phyloP scores from a whole-genome alignment of 2,797 vertebrate genomes.

The Rhinoraja longicauda region DNA sequence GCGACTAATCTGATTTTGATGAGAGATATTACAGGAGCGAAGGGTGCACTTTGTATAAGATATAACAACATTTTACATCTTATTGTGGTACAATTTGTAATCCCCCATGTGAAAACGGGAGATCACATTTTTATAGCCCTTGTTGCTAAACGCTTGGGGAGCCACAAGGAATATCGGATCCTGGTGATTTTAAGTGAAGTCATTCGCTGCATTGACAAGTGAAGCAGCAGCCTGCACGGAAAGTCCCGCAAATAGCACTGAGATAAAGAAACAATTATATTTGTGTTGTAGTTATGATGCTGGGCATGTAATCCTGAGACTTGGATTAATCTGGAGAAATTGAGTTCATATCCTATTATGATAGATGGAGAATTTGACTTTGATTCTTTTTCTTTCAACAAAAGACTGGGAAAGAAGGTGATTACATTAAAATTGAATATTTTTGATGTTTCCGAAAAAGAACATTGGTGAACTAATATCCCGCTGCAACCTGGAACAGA shows the following conservation, averaged over 20 bases:
- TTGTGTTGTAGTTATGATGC: background rate
- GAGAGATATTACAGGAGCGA: background rate
- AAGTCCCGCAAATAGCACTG: background rate
- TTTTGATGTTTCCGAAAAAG: background rate
- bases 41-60: background rate
- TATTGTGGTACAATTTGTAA: background rate
- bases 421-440: background rate
- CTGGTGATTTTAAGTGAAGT: background rate
- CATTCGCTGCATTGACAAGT: background rate
- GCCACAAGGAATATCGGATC: background rate
- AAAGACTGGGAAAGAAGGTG: background rate
- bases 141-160: background rate
- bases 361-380: background rate
- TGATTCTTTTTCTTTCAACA: background rate
- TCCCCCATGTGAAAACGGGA: background rate
- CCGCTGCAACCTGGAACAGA: background rate
- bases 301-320: background rate
- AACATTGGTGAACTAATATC: background rate
- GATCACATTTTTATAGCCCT: background rate
- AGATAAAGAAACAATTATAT: background rate
- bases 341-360: background rate
- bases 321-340: background rate
- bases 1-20: slow-evolving; percentile 18
- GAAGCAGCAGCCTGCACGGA: background rate
- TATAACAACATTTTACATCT: background rate